Conservation (phyloP, 2,888 invertebrate species). For the Tetragnatha montana region DNA sequence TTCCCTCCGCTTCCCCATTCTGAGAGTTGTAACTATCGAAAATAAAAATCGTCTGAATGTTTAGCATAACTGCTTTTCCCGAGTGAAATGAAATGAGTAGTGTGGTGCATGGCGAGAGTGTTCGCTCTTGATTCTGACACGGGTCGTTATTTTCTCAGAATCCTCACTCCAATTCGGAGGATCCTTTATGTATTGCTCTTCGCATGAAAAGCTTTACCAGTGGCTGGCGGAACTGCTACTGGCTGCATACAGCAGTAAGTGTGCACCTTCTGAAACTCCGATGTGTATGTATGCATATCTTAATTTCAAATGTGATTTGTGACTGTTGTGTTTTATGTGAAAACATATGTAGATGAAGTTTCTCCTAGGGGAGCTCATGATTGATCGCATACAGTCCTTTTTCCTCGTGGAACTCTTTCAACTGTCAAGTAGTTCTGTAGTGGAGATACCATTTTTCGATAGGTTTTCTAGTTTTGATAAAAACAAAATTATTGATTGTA, state of each 20-base stretch:
- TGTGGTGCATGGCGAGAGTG: slow-evolving; percentile 28
- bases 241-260: slow-evolving; percentile 62
- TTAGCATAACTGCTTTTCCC: neutral
- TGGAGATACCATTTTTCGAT: no score
- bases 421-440: no score
- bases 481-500: no score
- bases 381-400: no score
- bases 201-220: slow-evolving; percentile 62
- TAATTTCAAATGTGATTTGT: neutral
- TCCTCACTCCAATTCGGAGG: slow-evolving; percentile 22
- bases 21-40: no score
- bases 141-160: slow-evolving; percentile 62
- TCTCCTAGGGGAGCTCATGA: no score
- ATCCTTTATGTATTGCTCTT: slow-evolving; percentile 50
- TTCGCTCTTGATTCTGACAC: slow-evolving; percentile 30
- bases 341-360: no score
- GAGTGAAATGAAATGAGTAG: slow-evolving; percentile 4
- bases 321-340: neutral
- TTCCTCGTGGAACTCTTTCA: no score
- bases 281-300: neutral
- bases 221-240: slow-evolving; percentile 62
- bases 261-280: slow-evolving; percentile 36
- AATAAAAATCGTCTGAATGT: neutral
- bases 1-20: no score
- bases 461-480: no score